These are phyloP conservation scores for Troilus luridus DNA, from an alignment of 2,888 invertebrate species.

Conservation along the genomic window DNA sequence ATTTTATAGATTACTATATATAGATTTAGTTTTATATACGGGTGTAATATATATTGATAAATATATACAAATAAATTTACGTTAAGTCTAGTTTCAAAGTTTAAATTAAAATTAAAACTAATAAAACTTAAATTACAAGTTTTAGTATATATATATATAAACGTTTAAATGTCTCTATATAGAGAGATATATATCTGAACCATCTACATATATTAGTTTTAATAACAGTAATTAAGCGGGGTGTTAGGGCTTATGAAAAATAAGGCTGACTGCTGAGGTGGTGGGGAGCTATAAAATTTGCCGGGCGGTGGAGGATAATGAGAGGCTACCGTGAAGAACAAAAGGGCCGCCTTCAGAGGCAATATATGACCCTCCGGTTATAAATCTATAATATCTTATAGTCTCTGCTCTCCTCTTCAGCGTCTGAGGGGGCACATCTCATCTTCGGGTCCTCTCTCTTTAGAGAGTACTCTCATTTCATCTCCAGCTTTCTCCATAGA, in stretches of 20 bases:
- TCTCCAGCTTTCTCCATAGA: background rate
- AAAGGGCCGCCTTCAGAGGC: background rate
- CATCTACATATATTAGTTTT: conserved; percentile 15
- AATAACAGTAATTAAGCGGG: background rate
- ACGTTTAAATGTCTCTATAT: background rate
- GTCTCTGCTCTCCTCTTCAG: background rate
- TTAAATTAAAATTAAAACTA: no score
- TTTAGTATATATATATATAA: no score
- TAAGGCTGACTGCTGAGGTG: background rate
- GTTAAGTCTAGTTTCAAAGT: no score
- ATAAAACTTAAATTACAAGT: no score
- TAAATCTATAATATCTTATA: conserved; percentile 3
- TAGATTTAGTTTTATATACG: no score
- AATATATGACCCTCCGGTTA: conserved; percentile 22
- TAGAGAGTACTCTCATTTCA: background rate
- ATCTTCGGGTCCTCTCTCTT: background rate
- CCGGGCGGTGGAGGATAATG: background rate
- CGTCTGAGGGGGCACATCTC: background rate
- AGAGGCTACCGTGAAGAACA: conserved; percentile 47
- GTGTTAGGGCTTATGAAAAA: conserved; percentile 13
- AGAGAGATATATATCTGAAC: background rate
- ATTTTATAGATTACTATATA: no score
- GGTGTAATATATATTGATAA: no score
- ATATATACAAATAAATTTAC: no score
- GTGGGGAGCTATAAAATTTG: conserved; percentile 30